phyloP scores from a whole-genome alignment of 37 sponge, comb jelly and placozoan genomes.

The Eunapius fragilis region DNA sequence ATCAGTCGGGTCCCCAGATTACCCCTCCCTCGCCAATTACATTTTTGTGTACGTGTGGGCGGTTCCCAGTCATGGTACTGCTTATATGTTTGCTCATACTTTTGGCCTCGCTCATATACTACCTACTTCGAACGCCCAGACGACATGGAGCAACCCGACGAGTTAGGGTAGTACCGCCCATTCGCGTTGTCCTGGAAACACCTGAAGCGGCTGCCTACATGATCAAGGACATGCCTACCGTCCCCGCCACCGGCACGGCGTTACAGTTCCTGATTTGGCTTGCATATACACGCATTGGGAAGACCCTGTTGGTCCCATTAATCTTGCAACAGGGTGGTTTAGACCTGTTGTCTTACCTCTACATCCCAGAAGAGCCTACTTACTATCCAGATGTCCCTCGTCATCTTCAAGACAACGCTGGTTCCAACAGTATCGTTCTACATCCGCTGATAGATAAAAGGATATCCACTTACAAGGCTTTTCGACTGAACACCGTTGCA shows the following conservation, averaged over 20 bases:
- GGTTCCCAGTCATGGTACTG: no score
- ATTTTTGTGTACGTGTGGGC: no score
- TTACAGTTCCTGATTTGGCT: slow-evolving; percentile 52
- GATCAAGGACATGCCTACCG: slow-evolving; percentile 25
- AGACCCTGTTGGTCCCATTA: slow-evolving; percentile 2
- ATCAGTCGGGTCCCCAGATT: background rate
- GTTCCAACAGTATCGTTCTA: background rate
- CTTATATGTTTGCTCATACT: no score
- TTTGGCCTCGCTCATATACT: no score
- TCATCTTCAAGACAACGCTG: slow-evolving; percentile 14
- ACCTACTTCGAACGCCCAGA: no score
- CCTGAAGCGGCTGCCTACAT: slow-evolving; percentile 1
- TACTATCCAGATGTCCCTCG: slow-evolving; percentile 43
- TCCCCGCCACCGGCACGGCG: slow-evolving; percentile 34
- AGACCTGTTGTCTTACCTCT: slow-evolving; percentile 20
- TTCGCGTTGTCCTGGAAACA: slow-evolving; percentile 33
- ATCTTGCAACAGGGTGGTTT: slow-evolving; percentile 17
- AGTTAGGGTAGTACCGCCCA: slow-evolving; percentile 4
- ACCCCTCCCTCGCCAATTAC: no score
- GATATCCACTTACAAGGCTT: background rate
- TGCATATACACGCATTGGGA: slow-evolving; percentile 54
- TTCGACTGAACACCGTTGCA: background rate
- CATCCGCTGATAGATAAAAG: no score
- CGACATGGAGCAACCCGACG: no score
- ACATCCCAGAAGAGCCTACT: slow-evolving; percentile 72